A percentile compares a stretch with the other conserved stretches of the same genome.
Conservation (phyloP, 1,140 invertebrate genomes). For the Macrotrachela quadricornifera region DNA sequence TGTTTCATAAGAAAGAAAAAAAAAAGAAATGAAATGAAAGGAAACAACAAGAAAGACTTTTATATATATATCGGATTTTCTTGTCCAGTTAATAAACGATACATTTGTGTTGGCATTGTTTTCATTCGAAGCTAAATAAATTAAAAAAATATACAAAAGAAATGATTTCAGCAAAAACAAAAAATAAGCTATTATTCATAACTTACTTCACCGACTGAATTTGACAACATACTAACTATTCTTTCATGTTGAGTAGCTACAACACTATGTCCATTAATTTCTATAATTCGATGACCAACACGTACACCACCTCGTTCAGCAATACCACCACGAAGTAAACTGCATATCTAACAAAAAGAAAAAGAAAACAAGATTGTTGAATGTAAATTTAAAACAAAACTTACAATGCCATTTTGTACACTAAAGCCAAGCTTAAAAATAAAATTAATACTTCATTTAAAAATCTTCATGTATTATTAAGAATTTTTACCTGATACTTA, state of each 20-base stretch:
- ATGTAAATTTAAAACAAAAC: too few relatives aligned
- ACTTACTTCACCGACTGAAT: constrained; percentile 85
- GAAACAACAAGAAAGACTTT: constrained; percentile 3
- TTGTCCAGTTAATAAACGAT: constrained; percentile 87
- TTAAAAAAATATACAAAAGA: neutral
- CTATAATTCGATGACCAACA: constrained; percentile 94
- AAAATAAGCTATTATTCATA: neutral
- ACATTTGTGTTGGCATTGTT: constrained; percentile 99
- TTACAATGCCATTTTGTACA: constrained; percentile 96
- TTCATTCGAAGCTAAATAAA: constrained; percentile 78
- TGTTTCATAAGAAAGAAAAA: too few relatives aligned
- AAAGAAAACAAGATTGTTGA: neutral
- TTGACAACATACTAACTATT: constrained; percentile 92
- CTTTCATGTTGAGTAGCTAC: constrained; percentile 97
- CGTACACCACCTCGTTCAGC: constrained; percentile 91
- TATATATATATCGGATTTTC: constrained; percentile 91
- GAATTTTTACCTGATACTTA: constrained; percentile 48
- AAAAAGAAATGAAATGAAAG: too few relatives aligned
- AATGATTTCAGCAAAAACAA: too few relatives aligned
- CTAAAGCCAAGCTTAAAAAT: constrained; percentile 67
- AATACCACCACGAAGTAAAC: constrained; percentile 82
- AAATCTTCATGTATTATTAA: too few relatives aligned
- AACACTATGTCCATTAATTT: constrained; percentile 89
- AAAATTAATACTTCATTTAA: too few relatives aligned
- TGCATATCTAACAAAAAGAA: constrained; percentile 56